Evolutionary conservation across 2,797 vertebrate genomes (phyloP).

Genomic region (Lophius americanus): DNA sequence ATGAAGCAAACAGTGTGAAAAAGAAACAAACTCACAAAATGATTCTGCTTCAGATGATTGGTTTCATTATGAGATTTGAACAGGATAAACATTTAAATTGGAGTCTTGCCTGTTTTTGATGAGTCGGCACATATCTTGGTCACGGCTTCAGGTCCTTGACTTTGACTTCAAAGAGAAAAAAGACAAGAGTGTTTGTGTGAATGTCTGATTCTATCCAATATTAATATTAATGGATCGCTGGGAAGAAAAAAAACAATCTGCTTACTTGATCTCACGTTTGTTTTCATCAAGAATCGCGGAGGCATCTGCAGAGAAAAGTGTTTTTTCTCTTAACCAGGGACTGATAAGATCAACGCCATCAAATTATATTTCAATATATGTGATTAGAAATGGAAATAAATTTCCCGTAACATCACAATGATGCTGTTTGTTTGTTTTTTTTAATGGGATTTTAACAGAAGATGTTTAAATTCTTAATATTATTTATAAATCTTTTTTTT

Average conservation of each 20-base stretch:
- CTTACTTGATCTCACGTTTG: conserved; percentile 12
- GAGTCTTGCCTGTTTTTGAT: conserved; percentile 35
- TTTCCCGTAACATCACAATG: no score
- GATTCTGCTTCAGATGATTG: not conserved
- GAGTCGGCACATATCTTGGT: conserved; percentile 2
- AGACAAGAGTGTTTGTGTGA: not conserved
- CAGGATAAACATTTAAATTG: not conserved
- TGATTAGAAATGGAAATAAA: no score
- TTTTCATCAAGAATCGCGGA: conserved; percentile 33
- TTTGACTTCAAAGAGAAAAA: conserved; percentile 23
- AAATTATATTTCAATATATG: not conserved
- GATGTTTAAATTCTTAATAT: no score
- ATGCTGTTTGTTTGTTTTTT: no score
- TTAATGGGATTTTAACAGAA: not conserved
- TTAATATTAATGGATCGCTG: no score
- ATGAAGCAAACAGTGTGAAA: not conserved
- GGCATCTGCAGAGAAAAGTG: conserved; percentile 51
- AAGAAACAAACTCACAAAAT: not conserved
- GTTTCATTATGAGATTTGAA: not conserved
- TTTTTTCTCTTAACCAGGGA: not conserved
- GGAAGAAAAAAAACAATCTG: not conserved
- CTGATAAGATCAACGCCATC: not conserved
- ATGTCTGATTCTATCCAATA: no score
- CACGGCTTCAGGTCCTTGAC: conserved; percentile 2
- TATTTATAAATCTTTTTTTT: no score